These are phyloP conservation scores for Chlorops oryzae DNA, from an alignment of 1,140 invertebrate genomes.

Conservation along the genomic window DNA sequence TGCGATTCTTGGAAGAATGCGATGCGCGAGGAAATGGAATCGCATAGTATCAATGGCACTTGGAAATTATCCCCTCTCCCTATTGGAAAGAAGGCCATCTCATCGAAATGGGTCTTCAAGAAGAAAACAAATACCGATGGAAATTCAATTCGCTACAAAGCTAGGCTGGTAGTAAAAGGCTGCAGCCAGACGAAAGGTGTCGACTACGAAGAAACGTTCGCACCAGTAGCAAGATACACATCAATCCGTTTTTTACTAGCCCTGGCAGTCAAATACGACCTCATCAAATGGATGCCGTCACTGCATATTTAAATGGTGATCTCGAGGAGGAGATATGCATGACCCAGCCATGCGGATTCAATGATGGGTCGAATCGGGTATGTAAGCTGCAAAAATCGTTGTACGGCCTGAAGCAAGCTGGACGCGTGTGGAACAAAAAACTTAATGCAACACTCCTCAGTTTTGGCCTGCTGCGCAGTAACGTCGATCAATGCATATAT, in stretches of 20 bases:
- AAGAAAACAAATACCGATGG: too few species aligned
- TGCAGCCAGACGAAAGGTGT: conserved; percentile 9
- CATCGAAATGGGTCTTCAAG: too few species aligned
- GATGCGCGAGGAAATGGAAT: conserved; percentile 1
- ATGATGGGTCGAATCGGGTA: conserved; percentile 8
- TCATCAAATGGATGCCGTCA: conserved; percentile 44
- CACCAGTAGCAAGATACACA: not conserved
- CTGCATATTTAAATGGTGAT: conserved; percentile 45
- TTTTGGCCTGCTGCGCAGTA: too few species aligned
- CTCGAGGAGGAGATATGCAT: conserved; percentile 48
- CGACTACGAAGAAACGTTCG: not conserved
- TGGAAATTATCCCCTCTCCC: too few species aligned
- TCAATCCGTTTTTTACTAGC: conserved; percentile 5
- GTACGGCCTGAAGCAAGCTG: conserved; percentile 32
- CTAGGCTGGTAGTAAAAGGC: conserved; percentile 2
- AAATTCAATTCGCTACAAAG: not conserved
- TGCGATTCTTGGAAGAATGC: not conserved
- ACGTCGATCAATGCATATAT: too few species aligned
- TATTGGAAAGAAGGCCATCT: too few species aligned
- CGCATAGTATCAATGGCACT: not conserved
- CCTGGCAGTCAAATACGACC: conserved; percentile 21
- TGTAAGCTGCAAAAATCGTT: conserved; percentile 24
- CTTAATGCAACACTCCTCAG: too few species aligned
- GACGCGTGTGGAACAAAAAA: conserved; percentile 25
- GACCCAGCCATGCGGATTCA: conserved; percentile 36